Base-by-base conservation (phyloP, 2,797 vertebrate genomes). In the Schizopygopsis malacanthus region DNA sequence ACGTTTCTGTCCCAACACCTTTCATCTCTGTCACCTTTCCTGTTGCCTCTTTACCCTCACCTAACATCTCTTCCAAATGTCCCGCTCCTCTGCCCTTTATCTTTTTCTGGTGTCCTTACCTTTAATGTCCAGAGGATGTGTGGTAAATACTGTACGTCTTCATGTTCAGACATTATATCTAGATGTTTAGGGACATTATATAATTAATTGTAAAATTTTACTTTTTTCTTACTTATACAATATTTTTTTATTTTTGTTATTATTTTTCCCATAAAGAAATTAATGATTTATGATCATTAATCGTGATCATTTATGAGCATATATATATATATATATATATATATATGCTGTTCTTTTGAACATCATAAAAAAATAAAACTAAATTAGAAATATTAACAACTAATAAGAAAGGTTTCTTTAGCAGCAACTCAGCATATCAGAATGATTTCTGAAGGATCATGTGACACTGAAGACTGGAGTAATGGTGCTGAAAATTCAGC, bases 1-100 rank as follows among this genome's bases (percentile, higher is more conserved):
- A 63, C 28, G 9, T 76, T 52, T 76, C 56, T 79, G 56, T 79
- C 77, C 56, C 41, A 79, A 79, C 41, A 79, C 77, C 59, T 56
- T 73, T 73, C 56, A 37, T 83, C 70, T 75, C 12, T 72, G 28
- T 65, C 28, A 83, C 71, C 56, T 76, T 72, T 45, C 25, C 52
- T 82, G 81, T 56, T 63, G 52, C 52, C 39, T 56, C 6, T 43
- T 33, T 61, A 18, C 81, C 33, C 54, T 63, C 56, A 13, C 18
- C 25, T 43, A 63, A 22, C 33, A 11, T 37, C 71, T 67, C 20
- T 81, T 65, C 18, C 61, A 10, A 72, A 25, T 83, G 54, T 76
- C 22, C 43, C 10, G 2, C 39, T 47, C 20, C 25, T 69, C 28
- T 65, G 59, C 43, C 69, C 70, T 87, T 59, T 70, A 41, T 80